Evolutionary conservation across 2,113 vertebrate genomes (phyloP).

Genomic region (Rattus rattus): DNA sequence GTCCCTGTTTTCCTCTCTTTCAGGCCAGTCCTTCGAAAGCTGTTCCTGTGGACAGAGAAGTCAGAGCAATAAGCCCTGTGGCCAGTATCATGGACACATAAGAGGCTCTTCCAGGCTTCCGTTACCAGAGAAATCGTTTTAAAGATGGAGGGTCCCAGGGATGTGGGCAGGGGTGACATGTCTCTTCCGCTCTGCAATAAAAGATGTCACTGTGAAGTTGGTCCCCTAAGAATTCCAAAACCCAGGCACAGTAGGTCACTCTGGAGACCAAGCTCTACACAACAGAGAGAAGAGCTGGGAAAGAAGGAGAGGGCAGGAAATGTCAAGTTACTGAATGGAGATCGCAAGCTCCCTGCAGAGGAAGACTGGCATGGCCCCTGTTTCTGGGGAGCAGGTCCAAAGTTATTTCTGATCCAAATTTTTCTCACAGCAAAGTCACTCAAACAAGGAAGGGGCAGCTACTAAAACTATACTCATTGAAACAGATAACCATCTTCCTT

Average conservation of each 20-base stretch:
- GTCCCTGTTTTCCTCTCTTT: too few relatives aligned
- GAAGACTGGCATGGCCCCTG: slow-evolving; percentile 77
- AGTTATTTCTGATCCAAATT: too few relatives aligned
- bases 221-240: slow-evolving; percentile 77
- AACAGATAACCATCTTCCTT: too few relatives aligned
- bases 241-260: slow-evolving; percentile 73
- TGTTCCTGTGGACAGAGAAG: too few relatives aligned
- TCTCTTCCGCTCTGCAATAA: too few relatives aligned
- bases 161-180: too few relatives aligned
- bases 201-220: slow-evolving; percentile 70
- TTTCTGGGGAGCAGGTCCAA: too few relatives aligned
- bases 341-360: slow-evolving; percentile 78
- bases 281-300: slow-evolving; percentile 76
- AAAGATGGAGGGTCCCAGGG: slow-evolving; percentile 70
- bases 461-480: too few relatives aligned
- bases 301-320: slow-evolving; percentile 83
- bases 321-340: slow-evolving; percentile 79
- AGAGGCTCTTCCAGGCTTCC: too few relatives aligned
- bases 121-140: slow-evolving; percentile 56
- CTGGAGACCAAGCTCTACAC: slow-evolving; percentile 76
- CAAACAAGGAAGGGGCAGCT: slow-evolving; percentile 74
- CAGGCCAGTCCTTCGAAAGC: too few relatives aligned
- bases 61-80: too few relatives aligned
- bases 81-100: too few relatives aligned
- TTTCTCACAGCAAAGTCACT: slow-evolving; percentile 81